phyloP scores from a whole-genome alignment of 1,140 invertebrate species.

The Heterodera carotae region DNA sequence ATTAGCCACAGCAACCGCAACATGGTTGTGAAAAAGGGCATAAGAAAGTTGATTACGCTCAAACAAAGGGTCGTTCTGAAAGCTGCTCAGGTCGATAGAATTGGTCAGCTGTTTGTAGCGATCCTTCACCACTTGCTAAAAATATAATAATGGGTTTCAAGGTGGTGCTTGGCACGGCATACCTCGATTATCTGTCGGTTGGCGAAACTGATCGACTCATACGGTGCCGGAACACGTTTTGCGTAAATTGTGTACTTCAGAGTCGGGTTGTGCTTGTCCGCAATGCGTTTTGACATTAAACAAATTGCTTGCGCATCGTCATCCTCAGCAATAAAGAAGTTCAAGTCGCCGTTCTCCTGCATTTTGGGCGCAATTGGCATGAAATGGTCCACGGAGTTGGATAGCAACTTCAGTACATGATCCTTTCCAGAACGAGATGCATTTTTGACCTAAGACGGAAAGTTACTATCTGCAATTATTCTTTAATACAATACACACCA shows the following conservation, averaged over 20 bases:
- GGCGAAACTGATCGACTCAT: slow-evolving; percentile 20
- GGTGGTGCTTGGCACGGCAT: neutral
- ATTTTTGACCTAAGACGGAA: slow-evolving; percentile 31
- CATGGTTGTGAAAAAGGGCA: slow-evolving; percentile 41
- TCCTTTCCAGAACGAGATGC: slow-evolving; percentile 34
- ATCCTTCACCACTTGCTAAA: slow-evolving; percentile 35
- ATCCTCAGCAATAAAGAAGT: slow-evolving; percentile 15
- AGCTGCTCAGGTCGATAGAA: slow-evolving; percentile 45
- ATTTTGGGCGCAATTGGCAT: slow-evolving; percentile 34
- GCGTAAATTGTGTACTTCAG: slow-evolving; percentile 34
- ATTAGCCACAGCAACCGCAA: slow-evolving; percentile 33
- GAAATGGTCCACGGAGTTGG: slow-evolving; percentile 31
- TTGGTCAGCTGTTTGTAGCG: slow-evolving; percentile 37
- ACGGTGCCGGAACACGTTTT: slow-evolving; percentile 27
- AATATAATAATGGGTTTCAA: neutral
- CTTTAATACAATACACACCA: too few relatives aligned
- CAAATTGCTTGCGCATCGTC: slow-evolving; percentile 35
- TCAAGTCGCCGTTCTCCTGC: slow-evolving; percentile 19
- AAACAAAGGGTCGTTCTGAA: slow-evolving; percentile 30
- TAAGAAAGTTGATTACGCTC: slow-evolving; percentile 17
- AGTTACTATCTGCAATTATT: too few relatives aligned
- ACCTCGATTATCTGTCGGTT: slow-evolving; percentile 31
- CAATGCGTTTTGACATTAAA: slow-evolving; percentile 28
- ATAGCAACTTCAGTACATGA: slow-evolving; percentile 24
- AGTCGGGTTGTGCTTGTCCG: slow-evolving; percentile 36